Evolutionary conservation across 92 coral and sea anemone species (phyloP), one percentile per base, ranked within the genome.

Genomic region (Zoanthus solanderi): DNA sequence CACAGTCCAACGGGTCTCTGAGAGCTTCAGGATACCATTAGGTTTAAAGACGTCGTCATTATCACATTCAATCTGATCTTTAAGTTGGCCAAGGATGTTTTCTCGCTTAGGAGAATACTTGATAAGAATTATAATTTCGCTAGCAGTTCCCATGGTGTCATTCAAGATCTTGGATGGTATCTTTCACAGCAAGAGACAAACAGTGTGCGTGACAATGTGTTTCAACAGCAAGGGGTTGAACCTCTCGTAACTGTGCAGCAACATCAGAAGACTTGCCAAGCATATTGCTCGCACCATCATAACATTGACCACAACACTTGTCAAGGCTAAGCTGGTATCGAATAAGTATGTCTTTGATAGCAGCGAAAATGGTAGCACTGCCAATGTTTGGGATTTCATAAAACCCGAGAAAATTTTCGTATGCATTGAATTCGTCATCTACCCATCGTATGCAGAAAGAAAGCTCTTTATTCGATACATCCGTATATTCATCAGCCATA

Each of bases 361-460:
- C 87, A 42, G 87, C 61, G 75, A 83, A 76, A 65, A 83, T 83
- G 65, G 87, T 83, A 31, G 76, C 75, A 83, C 76, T 60, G 53
- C 87, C 66, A 66, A 83, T 83, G 87, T 83, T 83, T 66, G 87
- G 87, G 66, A 83, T 58, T 63, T 83, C 63, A 78, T 66, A 83
- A 83, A 83, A 83, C 42, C 87, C 87, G 30, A 83, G 42, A 83
- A 83, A 83, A 30, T 83, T 66, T 83, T 83, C 87, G 30, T 29
- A 23, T 66, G 67, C 87, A 63, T 83, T 78, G 31, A 83, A 45
- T 30, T 53, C 77, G 67, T 83, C 87, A 30, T 53, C 42, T 30
- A 83, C 76, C 87, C 87, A 83, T 30, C 87, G 87, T 66, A 83
- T 66, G 67, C 87, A 83, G 67, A 83, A 63, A 66, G 87, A 66